Evolutionary conservation across 2,888 invertebrate genomes (phyloP), one percentile per base, ranked within the genome.

Genomic region (Ctena decussata): DNA sequence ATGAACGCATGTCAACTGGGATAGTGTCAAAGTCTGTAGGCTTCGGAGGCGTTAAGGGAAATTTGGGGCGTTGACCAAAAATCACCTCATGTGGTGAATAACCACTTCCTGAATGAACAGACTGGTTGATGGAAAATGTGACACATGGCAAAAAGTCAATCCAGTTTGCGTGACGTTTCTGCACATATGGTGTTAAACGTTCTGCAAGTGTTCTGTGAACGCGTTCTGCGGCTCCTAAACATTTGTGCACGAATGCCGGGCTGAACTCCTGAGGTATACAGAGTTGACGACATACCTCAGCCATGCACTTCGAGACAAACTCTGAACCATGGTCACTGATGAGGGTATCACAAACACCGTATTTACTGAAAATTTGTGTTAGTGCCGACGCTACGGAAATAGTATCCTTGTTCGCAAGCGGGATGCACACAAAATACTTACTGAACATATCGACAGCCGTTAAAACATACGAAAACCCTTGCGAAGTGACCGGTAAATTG

Each of bases 81-180:
- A 85, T 27, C 15, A 87, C 79, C 65, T 85, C 85, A 82, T 75
- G 80, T 69, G 82, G 82, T 27, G 82, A 80, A 30, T 73, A 85
- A 37, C 80, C 83, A 24, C 46, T 69, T 39, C 41, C 30, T 24
- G 77, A 15, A 41, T 86, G 65, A 0, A 71, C 80, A 41, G 74
- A 24, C 41, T 74, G 60, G 53, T 85, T 87, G 53, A 82, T 83
- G 60, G 72, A 57, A 44, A 87, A 80, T 6, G 77, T 49, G 27
- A 84, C 72, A 27, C 79, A 37, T n/a, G 37, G 41, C 0, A 80
- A 27, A 30, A 79, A 37, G 24, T 60, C 46, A 32, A 73, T 70
- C 84, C 84, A 84, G 37, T 73, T 75, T 30, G 70, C 71, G 32
- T 70, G 74, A 21, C 65, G 30, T 18, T 70, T 39, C 69, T 75